Base-by-base conservation (phyloP, 92 coral and sea anemone species). In the Galaxea fascicularis region DNA sequence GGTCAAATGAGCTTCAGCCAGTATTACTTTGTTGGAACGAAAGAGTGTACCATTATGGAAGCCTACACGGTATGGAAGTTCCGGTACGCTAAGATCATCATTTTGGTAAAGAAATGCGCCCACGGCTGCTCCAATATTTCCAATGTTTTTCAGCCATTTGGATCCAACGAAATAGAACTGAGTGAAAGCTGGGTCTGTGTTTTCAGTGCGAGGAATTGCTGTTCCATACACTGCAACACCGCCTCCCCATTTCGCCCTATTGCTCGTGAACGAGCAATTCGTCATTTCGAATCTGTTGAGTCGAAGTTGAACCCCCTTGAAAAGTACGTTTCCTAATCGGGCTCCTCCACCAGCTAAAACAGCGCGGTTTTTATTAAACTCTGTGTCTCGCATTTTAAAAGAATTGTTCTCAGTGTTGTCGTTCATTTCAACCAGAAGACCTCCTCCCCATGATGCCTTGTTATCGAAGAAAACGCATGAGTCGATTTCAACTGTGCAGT, bases 401-500 rank as follows among this genome's bases (percentile, higher is more conserved):
- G 9, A 6, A 73, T 93, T 93, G 17, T 77, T 57, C 69, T 86
- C 83, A 10, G 92, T 84, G 18, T 75, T 64, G 69, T 91, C 84
- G 21, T 58, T 64, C 30, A 88, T 79, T 35, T 88, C 93, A 7
- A 89, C 60, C 22, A 91, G 97, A 51, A 93, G 70, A 0, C 98
- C 98, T 18, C 98, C 98, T 26, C 98, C 98, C 95, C 98, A 94
- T 46, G 84, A 88, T 0, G 98, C 98, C 1, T 9, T 56, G 49
- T 95, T 95, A 29, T 80, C 78, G 13, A 27, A 57, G 79, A 95
- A 95, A 4, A 10, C 28, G 44, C 94, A 88, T 27, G 82, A 65
- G 16, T 85, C 59, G 58, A 95, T 80, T 4, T 63, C 57, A 74
- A 95, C 75, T 30, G 56, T 82, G 82, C 93, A 91, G 64, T 85